Base-by-base conservation (phyloP, 2,113 vertebrate species). In the Trachemys scripta region DNA sequence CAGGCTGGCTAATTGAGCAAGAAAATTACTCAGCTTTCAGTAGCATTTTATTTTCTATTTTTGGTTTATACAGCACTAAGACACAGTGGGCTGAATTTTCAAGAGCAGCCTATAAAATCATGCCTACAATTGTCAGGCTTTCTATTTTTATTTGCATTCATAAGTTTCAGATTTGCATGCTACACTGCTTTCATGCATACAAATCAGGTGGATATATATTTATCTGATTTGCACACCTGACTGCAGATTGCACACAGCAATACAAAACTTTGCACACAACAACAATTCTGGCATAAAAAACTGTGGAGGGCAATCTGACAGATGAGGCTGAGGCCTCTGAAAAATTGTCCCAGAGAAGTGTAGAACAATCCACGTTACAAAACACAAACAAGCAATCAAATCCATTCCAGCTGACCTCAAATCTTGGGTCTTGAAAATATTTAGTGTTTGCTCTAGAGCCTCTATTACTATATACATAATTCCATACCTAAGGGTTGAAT, bases 11-110 rank as follows among this genome's bases (percentile, higher is more conserved):
- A 84, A 78, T 35, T 90, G 65, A 80, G 85, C 94, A 53, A 92
- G 82, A 88, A 94, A 97, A 96, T 93, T 90, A 79, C 78, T 82
- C 25, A 82, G 82, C 79, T 97, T 96, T 96, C 93, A 92, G 82
- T 76, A 89, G 78, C 69, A 80, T 89, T 96, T 96, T 85, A 20
- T 95, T 94, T 93, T 90, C 94, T 94, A 24, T 49, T 95, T 97
- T 92, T 89, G 35, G 76, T 42, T 31, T 87, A 10, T 88, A 80
- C 83, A 94, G 49, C 80, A 94, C 53, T 90, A 85, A 89, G 89
- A 38, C 31, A 81, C 4, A 80, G 53, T 17, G 19, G 82, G 90
- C 88, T 57, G 59, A 75, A 53, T 90, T 94, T 91, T 90, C 69
- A 92, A 89, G 29, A 94, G 31, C 80, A 86, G 31, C 47, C 82